Percentiles rank a stretch among this genome's conserved stretches.
These are phyloP conservation scores for Hyperoplus lanceolatus DNA, from an alignment of 2,797 vertebrate genomes.

Conservation along the genomic window DNA sequence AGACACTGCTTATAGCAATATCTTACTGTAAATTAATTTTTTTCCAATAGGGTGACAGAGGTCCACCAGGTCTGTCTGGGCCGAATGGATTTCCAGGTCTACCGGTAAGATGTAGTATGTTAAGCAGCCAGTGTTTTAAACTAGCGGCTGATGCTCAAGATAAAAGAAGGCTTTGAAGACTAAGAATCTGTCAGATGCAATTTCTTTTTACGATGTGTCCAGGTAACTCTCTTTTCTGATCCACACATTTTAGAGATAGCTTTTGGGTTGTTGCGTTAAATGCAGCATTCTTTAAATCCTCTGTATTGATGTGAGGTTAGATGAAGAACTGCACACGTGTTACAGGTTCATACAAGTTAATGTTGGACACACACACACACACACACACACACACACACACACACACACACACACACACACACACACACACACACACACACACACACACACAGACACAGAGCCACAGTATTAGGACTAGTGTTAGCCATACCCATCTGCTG, in stretches of 20 bases:
- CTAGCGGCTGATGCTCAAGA: neutral
- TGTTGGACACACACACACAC: neutral
- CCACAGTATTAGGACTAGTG: neutral
- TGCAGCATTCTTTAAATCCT: neutral
- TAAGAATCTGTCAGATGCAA: neutral
- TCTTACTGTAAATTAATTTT: slow-evolving; percentile 32
- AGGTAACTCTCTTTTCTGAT: neutral
- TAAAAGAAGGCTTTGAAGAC: neutral
- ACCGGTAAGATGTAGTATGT: slow-evolving; percentile 83
- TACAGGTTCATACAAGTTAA: neutral
- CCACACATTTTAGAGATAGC: neutral
- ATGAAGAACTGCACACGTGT: neutral
- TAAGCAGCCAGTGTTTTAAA: slow-evolving; percentile 1
- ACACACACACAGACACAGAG: neutral
- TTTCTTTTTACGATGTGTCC: neutral
- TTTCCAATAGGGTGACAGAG: slow-evolving; percentile 88
- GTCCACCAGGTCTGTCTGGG: slow-evolving; percentile 86
- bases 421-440: neutral
- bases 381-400: neutral
- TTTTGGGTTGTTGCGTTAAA: neutral
- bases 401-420: neutral
- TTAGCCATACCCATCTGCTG: slow-evolving; percentile 3
- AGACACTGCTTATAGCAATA: neutral
- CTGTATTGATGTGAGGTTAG: neutral
- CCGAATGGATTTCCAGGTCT: slow-evolving; percentile 85